Percentiles rank a stretch among this genome's conserved stretches.
These are phyloP conservation scores for Epinotia nisella DNA, from an alignment of 2,888 invertebrate species.

Conservation along the genomic window DNA sequence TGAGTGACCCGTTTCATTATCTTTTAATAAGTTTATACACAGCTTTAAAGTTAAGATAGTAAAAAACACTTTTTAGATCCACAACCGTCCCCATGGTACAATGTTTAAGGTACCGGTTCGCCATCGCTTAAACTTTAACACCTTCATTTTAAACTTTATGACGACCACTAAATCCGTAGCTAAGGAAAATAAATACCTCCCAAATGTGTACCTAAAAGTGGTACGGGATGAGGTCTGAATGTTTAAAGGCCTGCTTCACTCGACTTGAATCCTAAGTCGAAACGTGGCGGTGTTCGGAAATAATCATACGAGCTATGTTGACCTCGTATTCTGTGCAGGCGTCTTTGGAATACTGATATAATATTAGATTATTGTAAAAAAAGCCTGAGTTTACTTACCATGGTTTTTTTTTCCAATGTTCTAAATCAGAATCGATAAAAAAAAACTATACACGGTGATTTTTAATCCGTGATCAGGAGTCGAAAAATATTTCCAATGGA, in stretches of 20 bases:
- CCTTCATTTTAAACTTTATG: constrained; percentile 14
- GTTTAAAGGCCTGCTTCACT: constrained; percentile 28
- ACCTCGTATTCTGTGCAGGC: not conserved
- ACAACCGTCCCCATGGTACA: constrained; percentile 1
- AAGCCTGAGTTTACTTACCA: too few relatives aligned
- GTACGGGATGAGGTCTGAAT: constrained; percentile 32
- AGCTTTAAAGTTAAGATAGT: too few relatives aligned
- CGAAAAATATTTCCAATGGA: too few relatives aligned
- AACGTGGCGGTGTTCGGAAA: constrained; percentile 3
- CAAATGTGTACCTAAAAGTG: constrained; percentile 20
- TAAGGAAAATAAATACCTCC: constrained; percentile 28
- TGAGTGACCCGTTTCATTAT: too few relatives aligned
- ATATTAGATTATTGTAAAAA: too few relatives aligned
- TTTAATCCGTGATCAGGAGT: too few relatives aligned
- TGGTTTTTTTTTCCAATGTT: too few relatives aligned
- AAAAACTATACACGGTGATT: too few relatives aligned
- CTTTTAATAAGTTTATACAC: too few relatives aligned
- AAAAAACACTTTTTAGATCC: not conserved
- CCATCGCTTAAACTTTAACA: not conserved
- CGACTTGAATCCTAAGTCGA: constrained; percentile 10
- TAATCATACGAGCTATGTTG: constrained; percentile 17
- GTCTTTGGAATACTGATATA: not conserved
- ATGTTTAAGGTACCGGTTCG: not conserved
- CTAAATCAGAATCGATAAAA: too few relatives aligned
- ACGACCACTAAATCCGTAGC: constrained; percentile 25